Base-by-base conservation (phyloP, 2,113 vertebrate genomes). In the Athene cunicularia region DNA sequence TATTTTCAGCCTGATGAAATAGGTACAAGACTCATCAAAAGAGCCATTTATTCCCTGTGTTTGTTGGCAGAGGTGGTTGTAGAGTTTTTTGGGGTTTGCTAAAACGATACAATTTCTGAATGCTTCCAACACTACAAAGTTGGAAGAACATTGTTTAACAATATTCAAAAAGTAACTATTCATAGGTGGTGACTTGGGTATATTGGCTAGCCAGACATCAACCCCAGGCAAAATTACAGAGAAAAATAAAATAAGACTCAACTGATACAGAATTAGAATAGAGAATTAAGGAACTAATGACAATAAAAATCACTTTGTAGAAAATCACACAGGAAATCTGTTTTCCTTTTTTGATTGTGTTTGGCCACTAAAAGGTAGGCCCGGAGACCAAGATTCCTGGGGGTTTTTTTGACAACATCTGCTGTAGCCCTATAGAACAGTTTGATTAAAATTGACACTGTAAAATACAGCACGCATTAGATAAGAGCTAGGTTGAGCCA, bases 51-150 rank as follows among this genome's bases (percentile, higher is more conserved):
- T 55, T 59, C 10, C 8, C 5, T 28, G 3, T 17, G 5, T 43
- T 56, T 59, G 5, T 19, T 71, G 30, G 24, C 5, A 2, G 23
- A 47, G 11, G 11, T 2, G 1, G 2, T 15, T 39, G 18, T 64
- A 56, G 5, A 3, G 3, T 1, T 9, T 77, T 66, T 30, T 7
- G 3, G 0, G 0, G 56, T 85, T 86, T 37, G 8, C 30, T 80
- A 53, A 68, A 93, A 30, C 8, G 80, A 58, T 32, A 63, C 1
- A 23, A 58, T 71, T 86, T 71, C 32, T 86, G 41, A 68, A 39
- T 67, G 9, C 5, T 75, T 81, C 24, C 33, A 81, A 30, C 24
- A 45, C 10, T 24, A 63, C 2, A 2, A 67, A 64, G 20, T 41
- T 89, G 24, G 11, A 83, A 72, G 33, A 81, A 90, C 7, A 35